These are phyloP conservation scores for Sakesphorus luctuosus DNA, from an alignment of 2,113 vertebrate species.

Conservation along the genomic window DNA sequence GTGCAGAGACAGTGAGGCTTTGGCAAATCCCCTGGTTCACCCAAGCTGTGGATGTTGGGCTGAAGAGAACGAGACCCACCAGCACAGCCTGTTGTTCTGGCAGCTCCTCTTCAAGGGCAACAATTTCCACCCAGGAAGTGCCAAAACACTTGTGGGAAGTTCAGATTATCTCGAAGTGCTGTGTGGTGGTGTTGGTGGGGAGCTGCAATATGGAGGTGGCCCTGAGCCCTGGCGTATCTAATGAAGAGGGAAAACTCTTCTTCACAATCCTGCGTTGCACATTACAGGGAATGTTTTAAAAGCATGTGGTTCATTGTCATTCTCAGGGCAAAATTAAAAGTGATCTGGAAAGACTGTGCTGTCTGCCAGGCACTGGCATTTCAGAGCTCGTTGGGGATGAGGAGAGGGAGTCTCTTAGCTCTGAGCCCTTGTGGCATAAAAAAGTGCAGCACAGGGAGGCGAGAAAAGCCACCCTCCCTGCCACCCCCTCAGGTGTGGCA, in stretches of 20 bases:
- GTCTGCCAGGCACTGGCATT: fast-evolving
- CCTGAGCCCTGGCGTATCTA: neutral
- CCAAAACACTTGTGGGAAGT: neutral
- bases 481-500: neutral
- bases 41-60: neutral
- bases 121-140: neutral
- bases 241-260: neutral
- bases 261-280: neutral
- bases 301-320: neutral
- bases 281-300: neutral
- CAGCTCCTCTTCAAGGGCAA: neutral
- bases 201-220: neutral
- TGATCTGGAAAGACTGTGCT: fast-evolving
- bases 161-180: neutral
- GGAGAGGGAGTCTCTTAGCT: neutral
- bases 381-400: neutral
- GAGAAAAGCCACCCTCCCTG: neutral
- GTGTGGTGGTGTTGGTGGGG: neutral
- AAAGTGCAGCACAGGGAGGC: fast-evolving
- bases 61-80: neutral
- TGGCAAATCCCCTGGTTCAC: neutral
- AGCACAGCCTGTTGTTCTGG: neutral
- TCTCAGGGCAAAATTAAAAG: constrained; percentile 5
- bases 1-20: neutral
- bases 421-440: neutral